These are phyloP conservation scores for Scomber scombrus DNA, from an alignment of 2,113 vertebrate genomes.

Conservation along the genomic window DNA sequence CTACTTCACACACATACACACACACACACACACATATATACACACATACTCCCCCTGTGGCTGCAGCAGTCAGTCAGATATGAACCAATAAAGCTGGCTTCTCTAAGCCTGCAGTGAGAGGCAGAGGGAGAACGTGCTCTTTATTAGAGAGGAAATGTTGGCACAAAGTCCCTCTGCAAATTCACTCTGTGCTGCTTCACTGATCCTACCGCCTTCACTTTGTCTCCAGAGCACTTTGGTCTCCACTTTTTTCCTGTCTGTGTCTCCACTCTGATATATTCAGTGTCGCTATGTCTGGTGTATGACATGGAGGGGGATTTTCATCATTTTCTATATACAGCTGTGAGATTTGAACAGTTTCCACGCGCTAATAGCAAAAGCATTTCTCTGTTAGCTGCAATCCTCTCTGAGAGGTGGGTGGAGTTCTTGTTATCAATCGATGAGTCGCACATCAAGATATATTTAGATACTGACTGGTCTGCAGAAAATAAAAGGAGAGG, in stretches of 20 bases:
- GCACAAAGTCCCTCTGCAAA: constrained; percentile 50
- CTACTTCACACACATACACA: constrained; percentile 20
- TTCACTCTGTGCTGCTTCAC: constrained; percentile 42
- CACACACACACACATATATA: constrained; percentile 19
- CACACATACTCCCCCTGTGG: constrained; percentile 26
- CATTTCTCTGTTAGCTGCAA: background rate
- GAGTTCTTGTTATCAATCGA: constrained; percentile 36
- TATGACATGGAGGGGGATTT: background rate
- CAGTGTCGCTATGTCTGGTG: background rate
- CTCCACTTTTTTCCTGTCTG: constrained; percentile 30
- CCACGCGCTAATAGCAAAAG: constrained; percentile 28
- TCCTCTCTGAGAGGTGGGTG: constrained; percentile 27
- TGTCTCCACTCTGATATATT: constrained; percentile 18
- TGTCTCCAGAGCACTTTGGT: constrained; percentile 14
- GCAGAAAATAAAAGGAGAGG: background rate
- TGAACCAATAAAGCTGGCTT: constrained; percentile 60
- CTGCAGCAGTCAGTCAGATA: constrained; percentile 64
- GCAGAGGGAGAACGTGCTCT: constrained; percentile 42
- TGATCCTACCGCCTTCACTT: constrained; percentile 45
- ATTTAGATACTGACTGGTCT: constrained; percentile 1
- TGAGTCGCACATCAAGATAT: constrained; percentile 27
- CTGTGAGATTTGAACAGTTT: constrained; percentile 9
- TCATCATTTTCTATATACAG: background rate
- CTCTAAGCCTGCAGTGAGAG: constrained; percentile 52
- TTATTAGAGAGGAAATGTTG: constrained; percentile 67